These are phyloP conservation scores for Amiota minor DNA, from an alignment of 2,888 invertebrate species.

Conservation along the genomic window DNA sequence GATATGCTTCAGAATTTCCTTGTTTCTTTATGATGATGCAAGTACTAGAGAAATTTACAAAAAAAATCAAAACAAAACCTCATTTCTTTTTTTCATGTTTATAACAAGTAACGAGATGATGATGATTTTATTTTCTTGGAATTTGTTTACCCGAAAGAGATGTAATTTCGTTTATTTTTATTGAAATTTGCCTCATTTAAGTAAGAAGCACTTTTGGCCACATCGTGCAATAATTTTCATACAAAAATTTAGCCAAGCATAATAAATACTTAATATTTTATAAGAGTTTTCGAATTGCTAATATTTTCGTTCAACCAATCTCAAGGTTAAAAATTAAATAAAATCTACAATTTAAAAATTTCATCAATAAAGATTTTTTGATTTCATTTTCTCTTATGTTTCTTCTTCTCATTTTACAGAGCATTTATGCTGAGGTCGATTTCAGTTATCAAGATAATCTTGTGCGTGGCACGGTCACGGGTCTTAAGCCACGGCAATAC, in stretches of 20 bases:
- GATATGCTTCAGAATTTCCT: no score
- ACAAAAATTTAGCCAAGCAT: no score
- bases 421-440: slow-evolving; percentile 61
- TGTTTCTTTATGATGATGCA: no score
- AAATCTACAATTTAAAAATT: slow-evolving; percentile 4
- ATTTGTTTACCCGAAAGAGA: slow-evolving; percentile 46
- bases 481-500: slow-evolving; percentile 30
- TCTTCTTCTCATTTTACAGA: slow-evolving; percentile 55
- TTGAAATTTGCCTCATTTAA: slow-evolving; percentile 38
- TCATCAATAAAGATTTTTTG: neutral
- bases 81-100: neutral
- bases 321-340: neutral
- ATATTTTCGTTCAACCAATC: no score
- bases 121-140: no score
- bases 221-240: no score
- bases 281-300: neutral
- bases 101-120: no score
- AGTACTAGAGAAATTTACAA: no score
- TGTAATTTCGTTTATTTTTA: slow-evolving; percentile 46
- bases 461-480: slow-evolving; percentile 60
- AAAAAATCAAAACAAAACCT: no score
- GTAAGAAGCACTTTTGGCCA: no score
- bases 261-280: neutral
- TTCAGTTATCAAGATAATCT: slow-evolving; percentile 62
- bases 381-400: slow-evolving; percentile 29